Evolutionary conservation across 2,797 vertebrate species (phyloP).

Genomic region (Chrosomus eos): DNA sequence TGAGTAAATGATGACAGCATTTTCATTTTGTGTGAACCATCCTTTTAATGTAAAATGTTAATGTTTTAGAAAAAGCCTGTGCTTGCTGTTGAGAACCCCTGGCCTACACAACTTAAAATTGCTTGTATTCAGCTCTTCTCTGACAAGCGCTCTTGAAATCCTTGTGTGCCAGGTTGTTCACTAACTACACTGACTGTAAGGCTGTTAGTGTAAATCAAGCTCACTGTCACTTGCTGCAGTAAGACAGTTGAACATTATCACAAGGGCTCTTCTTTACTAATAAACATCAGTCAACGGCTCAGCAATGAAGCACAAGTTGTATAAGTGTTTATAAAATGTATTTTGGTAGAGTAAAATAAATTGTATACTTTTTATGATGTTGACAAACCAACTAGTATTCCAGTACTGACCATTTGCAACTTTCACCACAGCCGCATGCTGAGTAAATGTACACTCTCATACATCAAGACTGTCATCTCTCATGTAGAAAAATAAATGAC

Average conservation of each 20-base stretch:
- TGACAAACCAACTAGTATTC: background rate
- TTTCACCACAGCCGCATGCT: background rate
- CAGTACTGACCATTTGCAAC: background rate
- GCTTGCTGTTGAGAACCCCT: too few species aligned
- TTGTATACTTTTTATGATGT: background rate
- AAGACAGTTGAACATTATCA: background rate
- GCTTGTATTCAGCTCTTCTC: constrained; percentile 41
- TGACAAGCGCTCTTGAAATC: constrained; percentile 24
- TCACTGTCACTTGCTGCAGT: background rate
- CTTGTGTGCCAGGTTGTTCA: constrained; percentile 29
- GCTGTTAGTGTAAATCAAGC: constrained; percentile 16
- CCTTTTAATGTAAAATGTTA: too few species aligned
- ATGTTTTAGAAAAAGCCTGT: too few species aligned
- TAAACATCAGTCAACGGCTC: too few species aligned
- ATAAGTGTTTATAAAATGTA: background rate
- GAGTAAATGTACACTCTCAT: background rate
- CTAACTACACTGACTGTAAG: constrained; percentile 34
- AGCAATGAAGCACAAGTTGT: background rate
- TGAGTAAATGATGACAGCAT: too few species aligned
- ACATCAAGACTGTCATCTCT: background rate
- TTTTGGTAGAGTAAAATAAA: background rate
- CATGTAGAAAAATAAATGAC: background rate
- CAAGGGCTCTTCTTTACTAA: too few species aligned
- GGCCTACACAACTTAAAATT: constrained; percentile 50
- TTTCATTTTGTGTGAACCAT: too few species aligned